A percentile compares a stretch with the other conserved stretches of the same genome.
phyloP scores from a whole-genome alignment of 2,888 invertebrate species.

The Sepiola atlantica region DNA sequence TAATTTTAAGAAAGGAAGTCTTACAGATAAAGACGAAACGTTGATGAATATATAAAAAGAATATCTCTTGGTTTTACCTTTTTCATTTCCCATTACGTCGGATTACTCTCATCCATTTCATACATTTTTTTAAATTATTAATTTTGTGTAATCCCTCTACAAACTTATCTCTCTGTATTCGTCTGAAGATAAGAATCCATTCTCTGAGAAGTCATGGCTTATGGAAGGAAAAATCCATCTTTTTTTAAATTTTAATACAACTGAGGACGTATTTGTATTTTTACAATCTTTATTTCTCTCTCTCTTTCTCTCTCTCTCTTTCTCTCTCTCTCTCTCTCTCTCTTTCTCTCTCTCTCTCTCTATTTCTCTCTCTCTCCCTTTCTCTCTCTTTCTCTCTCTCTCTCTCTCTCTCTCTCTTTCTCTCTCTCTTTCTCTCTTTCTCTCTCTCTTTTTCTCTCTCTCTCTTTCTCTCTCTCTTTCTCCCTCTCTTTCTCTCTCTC shows the following conservation, averaged over 20 bases:
- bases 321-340: slow-evolving; percentile 23
- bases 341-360: background rate
- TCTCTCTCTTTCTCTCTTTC: background rate
- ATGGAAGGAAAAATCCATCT: background rate
- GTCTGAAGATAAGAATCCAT: too few relatives aligned
- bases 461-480: background rate
- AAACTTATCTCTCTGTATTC: too few relatives aligned
- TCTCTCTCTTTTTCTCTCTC: background rate
- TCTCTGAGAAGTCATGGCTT: background rate
- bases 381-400: slow-evolving; percentile 18
- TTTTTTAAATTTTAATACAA: background rate
- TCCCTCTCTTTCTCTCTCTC: background rate
- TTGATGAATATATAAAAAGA: too few relatives aligned
- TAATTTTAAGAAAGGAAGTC: too few relatives aligned
- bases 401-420: background rate
- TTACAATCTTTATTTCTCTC: background rate
- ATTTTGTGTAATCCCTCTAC: too few relatives aligned
- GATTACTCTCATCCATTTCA: too few relatives aligned
- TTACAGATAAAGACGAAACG: too few relatives aligned
- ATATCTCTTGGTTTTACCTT: too few relatives aligned
- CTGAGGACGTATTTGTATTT: background rate
- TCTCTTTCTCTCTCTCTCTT: background rate
- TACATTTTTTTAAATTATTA: too few relatives aligned
- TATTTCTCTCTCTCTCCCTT: background rate
- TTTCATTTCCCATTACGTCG: too few relatives aligned